These are phyloP conservation scores for Osedax frankpressi DNA, from an alignment of 2,888 invertebrate species.

Conservation along the genomic window DNA sequence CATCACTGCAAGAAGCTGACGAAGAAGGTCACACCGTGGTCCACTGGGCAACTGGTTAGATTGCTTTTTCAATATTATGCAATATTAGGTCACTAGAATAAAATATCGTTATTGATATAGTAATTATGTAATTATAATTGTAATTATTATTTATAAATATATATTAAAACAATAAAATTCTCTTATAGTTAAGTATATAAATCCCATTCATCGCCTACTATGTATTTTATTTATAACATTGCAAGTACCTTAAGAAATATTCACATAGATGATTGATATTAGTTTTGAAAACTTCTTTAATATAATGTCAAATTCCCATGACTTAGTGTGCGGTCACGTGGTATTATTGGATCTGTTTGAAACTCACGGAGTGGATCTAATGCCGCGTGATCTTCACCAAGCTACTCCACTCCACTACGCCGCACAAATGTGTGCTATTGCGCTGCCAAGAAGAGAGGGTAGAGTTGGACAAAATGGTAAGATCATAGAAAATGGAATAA, in stretches of 20 bases:
- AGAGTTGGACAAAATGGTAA: background rate
- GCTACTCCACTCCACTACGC: constrained; percentile 93
- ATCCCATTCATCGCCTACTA: no score
- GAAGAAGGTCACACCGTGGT: constrained; percentile 86
- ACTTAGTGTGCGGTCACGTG: constrained; percentile 72
- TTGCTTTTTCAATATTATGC: constrained; percentile 27
- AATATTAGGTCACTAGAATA: background rate
- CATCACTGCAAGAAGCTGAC: constrained; percentile 77
- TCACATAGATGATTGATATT: no score
- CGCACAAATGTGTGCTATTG: constrained; percentile 72
- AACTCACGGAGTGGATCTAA: constrained; percentile 69
- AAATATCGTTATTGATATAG: no score
- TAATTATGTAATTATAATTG: no score
- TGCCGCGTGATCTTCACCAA: constrained; percentile 79
- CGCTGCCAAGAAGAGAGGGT: background rate
- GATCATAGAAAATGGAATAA: no score
- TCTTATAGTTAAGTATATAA: no score
- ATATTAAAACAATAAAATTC: no score
- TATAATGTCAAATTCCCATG: no score
- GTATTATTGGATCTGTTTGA: constrained; percentile 69
- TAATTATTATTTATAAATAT: no score
- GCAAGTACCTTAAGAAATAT: no score
- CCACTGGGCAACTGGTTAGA: constrained; percentile 96
- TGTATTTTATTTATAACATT: no score
- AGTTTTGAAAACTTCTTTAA: no score